Percentiles rank a stretch among this genome's conserved stretches.
Conservation (phyloP, 2,888 invertebrate genomes). For the Chymomyza caudatula region DNA sequence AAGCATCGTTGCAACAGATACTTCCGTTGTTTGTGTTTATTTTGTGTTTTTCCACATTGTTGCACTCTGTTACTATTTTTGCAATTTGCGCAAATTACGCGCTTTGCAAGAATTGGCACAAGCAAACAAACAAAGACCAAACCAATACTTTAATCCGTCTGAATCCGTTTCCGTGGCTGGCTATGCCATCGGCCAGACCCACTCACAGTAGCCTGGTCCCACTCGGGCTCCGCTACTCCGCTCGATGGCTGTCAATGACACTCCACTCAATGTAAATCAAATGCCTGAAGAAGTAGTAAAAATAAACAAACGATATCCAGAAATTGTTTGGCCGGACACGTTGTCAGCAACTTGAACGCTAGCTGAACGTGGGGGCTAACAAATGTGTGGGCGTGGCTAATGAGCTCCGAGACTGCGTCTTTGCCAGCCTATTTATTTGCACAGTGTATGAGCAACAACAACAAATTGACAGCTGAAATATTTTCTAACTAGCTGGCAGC, state of each 20-base stretch:
- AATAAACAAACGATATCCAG: not conserved
- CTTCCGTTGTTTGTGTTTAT: not conserved
- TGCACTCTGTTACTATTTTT: not conserved
- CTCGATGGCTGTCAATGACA: not conserved
- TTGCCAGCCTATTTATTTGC: constrained; percentile 7
- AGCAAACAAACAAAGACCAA: not conserved
- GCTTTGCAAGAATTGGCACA: not conserved
- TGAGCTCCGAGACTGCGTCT: constrained; percentile 17
- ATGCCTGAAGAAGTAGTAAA: not conserved
- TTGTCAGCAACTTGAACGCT: not conserved
- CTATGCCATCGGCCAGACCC: not conserved
- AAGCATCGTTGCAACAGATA: not conserved
- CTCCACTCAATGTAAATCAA: not conserved
- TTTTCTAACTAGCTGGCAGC: constrained; percentile 49
- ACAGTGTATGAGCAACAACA: constrained; percentile 1
- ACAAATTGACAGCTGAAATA: constrained; percentile 56
- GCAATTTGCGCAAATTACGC: not conserved
- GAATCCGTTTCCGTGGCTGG: not conserved
- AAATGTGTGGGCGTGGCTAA: constrained; percentile 63
- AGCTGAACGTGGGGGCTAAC: constrained; percentile 21
- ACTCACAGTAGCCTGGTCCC: not conserved
- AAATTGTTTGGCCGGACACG: not conserved
- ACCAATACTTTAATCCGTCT: not conserved
- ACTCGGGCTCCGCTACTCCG: not conserved
- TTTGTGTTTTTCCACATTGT: not conserved